Evolutionary conservation across 1,140 invertebrate genomes (phyloP).

Genomic region (Polypedilum vanderplanki): DNA sequence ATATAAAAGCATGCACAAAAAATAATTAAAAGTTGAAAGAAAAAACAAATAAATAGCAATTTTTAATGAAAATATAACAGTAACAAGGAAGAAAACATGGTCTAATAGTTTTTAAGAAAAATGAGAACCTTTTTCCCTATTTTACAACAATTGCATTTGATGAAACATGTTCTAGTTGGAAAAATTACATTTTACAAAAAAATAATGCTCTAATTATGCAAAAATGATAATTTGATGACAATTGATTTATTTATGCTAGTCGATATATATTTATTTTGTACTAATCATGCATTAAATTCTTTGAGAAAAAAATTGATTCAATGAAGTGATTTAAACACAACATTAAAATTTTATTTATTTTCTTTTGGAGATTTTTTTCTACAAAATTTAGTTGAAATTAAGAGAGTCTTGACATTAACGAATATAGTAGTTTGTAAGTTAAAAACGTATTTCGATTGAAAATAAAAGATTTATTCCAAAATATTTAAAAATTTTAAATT

Average conservation of each 20-base stretch:
- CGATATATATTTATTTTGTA: constrained; percentile 7
- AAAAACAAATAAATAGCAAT: neutral
- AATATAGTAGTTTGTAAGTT: neutral
- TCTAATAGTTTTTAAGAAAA: neutral
- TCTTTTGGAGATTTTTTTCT: neutral
- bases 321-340: neutral
- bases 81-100: constrained; percentile 4
- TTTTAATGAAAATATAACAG: neutral
- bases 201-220: neutral
- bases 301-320: neutral
- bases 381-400: neutral
- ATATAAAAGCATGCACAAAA: constrained; percentile 11
- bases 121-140: too few relatives aligned
- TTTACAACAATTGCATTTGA: neutral
- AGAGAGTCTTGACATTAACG: neutral
- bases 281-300: neutral
- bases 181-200: too few relatives aligned
- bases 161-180: neutral
- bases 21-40: neutral
- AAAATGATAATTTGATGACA: neutral
- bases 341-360: neutral
- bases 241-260: constrained; percentile 13
- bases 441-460: neutral
- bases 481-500: neutral
- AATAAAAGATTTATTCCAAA: constrained; percentile 8